Conservation (phyloP, 2,888 invertebrate genomes). For the Galerucella nymphaeae region DNA sequence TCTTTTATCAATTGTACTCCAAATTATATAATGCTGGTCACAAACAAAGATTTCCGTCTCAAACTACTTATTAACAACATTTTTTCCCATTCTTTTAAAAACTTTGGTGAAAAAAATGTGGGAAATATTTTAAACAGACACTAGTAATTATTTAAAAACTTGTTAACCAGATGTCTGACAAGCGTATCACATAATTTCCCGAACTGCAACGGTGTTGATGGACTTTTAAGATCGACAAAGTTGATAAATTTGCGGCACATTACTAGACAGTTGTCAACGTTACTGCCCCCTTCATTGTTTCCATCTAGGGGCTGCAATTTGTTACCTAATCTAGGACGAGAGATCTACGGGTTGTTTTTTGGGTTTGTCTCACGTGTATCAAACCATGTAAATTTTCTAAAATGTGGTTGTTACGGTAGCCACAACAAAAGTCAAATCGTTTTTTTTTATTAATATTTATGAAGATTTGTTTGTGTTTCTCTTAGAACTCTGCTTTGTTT, state of each 20-base stretch:
- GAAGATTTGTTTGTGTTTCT: conserved; percentile 11
- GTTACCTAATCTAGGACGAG: conserved; percentile 44
- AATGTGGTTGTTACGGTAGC: conserved; percentile 41
- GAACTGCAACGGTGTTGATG: conserved; percentile 36
- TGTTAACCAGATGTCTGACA: conserved; percentile 47
- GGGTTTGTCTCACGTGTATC: conserved; percentile 32
- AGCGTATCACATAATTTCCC: conserved; percentile 41
- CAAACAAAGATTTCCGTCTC: no score
- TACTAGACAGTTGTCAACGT: conserved; percentile 43
- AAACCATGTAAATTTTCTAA: conserved; percentile 37
- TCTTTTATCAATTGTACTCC: no score
- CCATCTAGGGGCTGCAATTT: conserved; percentile 51
- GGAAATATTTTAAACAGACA: conserved; percentile 32
- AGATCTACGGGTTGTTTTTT: conserved; percentile 33
- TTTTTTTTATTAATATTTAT: conserved; percentile 29
- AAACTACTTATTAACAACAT: no score
- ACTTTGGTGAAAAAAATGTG: neutral
- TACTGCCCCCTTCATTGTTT: conserved; percentile 44
- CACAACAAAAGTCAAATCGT: conserved; percentile 27
- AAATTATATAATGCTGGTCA: no score
- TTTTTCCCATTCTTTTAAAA: no score
- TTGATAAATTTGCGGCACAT: conserved; percentile 41
- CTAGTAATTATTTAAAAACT: conserved; percentile 49
- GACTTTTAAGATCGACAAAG: conserved; percentile 38
- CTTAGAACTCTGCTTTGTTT: conserved; percentile 21